phyloP scores from a whole-genome alignment of 2,888 invertebrate genomes.

The Napeogenes inachia region DNA sequence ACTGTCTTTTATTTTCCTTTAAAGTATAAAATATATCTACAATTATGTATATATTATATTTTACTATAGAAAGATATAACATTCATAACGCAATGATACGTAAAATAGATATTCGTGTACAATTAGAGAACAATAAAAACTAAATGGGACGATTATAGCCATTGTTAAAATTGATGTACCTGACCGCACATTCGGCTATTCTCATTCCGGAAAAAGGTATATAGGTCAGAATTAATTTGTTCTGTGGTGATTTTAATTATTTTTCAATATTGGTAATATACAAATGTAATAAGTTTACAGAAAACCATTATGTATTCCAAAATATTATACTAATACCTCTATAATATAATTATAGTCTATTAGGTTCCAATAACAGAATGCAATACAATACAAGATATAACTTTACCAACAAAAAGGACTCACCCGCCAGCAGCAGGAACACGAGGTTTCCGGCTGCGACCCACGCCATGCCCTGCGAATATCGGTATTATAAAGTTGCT shows the following conservation, averaged over 20 bases:
- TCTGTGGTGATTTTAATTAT: no score
- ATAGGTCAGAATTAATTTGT: background rate
- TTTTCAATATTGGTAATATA: no score
- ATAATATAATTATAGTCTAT: no score
- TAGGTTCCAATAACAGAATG: background rate
- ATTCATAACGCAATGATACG: background rate
- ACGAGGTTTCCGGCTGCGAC: slow-evolving; percentile 28
- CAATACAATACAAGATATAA: background rate
- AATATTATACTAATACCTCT: no score
- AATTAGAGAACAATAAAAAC: slow-evolving; percentile 1
- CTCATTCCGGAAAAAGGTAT: background rate
- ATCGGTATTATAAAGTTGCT: slow-evolving; percentile 8
- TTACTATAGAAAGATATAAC: background rate
- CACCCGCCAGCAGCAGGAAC: slow-evolving; percentile 36
- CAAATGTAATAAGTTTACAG: no score
- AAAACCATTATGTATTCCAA: no score
- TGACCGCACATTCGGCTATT: background rate
- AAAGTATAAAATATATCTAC: no score
- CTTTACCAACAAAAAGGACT: slow-evolving; percentile 20
- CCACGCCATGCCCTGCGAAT: slow-evolving; percentile 27
- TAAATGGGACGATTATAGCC: background rate
- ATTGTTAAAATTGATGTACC: slow-evolving; percentile 4
- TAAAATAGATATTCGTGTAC: background rate
- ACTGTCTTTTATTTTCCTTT: no score
- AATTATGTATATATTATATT: no score